Percentiles rank a stretch among this genome's conserved stretches.
These are phyloP conservation scores for Bombus confusus DNA, from an alignment of 1,140 invertebrate species.

Conservation along the genomic window DNA sequence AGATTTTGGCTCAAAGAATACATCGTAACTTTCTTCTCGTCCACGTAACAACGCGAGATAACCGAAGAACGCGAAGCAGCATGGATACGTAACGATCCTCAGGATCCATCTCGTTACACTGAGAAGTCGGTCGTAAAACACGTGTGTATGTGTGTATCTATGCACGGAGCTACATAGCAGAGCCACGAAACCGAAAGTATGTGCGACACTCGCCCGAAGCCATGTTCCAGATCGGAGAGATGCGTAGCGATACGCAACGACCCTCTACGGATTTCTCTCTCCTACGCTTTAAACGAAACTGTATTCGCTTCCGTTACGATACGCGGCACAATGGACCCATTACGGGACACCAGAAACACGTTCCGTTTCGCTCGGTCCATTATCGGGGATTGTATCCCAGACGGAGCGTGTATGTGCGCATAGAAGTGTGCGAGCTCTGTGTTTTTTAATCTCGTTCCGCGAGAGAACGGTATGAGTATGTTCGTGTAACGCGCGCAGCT, in stretches of 20 bases:
- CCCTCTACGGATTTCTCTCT: constrained; percentile 24
- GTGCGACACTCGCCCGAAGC: background rate
- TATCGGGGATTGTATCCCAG: constrained; percentile 46
- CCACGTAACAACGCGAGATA: too few species aligned
- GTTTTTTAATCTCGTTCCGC: constrained; percentile 38
- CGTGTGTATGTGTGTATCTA: too few species aligned
- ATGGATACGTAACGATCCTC: constrained; percentile 39
- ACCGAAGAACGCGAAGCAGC: background rate
- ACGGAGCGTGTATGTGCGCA: background rate
- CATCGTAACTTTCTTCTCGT: too few species aligned
- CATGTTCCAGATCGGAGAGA: constrained; percentile 8
- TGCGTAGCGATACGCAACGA: constrained; percentile 41
- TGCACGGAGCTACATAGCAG: too few species aligned
- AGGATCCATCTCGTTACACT: constrained; percentile 44
- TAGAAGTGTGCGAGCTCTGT: background rate
- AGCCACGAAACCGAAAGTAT: constrained; percentile 14
- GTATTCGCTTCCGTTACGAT: constrained; percentile 41
- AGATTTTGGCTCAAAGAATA: too few species aligned
- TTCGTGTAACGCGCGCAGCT: constrained; percentile 1
- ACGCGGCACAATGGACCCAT: constrained; percentile 53
- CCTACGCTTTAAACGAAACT: constrained; percentile 33
- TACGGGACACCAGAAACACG: constrained; percentile 49
- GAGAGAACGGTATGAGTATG: constrained; percentile 21
- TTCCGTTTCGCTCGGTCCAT: constrained; percentile 52
- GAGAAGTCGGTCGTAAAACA: background rate